phyloP scores from a whole-genome alignment of 2,888 invertebrate genomes.

The Chirona hameri region DNA sequence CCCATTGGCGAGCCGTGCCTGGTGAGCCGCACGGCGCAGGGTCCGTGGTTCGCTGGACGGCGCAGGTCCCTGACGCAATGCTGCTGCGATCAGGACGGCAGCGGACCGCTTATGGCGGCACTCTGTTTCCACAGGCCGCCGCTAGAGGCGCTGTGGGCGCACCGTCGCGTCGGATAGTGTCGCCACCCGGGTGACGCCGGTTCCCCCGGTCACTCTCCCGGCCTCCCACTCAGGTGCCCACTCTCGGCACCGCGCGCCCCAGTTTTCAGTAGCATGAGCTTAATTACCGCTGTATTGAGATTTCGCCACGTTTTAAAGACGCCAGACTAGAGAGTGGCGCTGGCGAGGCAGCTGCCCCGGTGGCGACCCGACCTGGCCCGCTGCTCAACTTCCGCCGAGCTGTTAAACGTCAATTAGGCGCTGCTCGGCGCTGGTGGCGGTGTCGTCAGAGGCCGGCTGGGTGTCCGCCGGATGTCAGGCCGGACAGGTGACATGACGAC shows the following conservation, averaged over 20 bases:
- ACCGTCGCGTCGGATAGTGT: background rate
- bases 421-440: background rate
- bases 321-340: background rate
- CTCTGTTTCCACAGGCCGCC: background rate
- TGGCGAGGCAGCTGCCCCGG: background rate
- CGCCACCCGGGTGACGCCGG: background rate
- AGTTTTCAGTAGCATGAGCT: background rate
- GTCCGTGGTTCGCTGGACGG: background rate
- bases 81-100: background rate
- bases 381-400: background rate
- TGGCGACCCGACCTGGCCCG: background rate
- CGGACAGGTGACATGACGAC: background rate
- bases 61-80: background rate
- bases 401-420: slow-evolving; percentile 2
- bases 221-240: background rate
- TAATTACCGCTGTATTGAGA: background rate
- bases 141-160: background rate
- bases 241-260: background rate
- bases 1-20: background rate
- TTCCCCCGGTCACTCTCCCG: background rate
- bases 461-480: background rate
- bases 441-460: background rate
- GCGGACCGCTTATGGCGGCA: background rate
- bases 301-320: background rate
- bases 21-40: background rate